phyloP scores from a whole-genome alignment of 1,140 invertebrate genomes.

The Scaptomyza montana region DNA sequence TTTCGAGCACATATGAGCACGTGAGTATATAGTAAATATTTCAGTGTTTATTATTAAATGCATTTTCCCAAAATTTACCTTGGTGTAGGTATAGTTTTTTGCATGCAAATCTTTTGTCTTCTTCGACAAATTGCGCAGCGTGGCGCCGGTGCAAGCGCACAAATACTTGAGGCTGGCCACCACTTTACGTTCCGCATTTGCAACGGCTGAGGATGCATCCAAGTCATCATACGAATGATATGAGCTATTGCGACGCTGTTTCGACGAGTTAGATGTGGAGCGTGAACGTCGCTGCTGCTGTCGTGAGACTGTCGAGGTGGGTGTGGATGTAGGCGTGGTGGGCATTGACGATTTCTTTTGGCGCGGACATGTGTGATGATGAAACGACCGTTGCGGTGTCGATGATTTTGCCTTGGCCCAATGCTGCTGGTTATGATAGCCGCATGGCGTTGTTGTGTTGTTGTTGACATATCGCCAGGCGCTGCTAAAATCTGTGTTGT shows the following conservation, averaged over 20 bases:
- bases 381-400: constrained; percentile 25
- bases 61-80: constrained; percentile 61
- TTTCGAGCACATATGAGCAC: not conserved
- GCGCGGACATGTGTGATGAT: constrained; percentile 68
- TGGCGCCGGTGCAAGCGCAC: constrained; percentile 78
- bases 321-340: constrained; percentile 21
- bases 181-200: constrained; percentile 73
- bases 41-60: constrained; percentile 6
- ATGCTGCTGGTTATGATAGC: constrained; percentile 50
- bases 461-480: constrained; percentile 70
- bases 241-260: constrained; percentile 67
- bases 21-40: not conserved
- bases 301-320: constrained; percentile 35
- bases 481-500: constrained; percentile 64
- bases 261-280: constrained; percentile 50
- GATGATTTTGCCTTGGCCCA: constrained; percentile 32
- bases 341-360: constrained; percentile 57
- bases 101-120: constrained; percentile 81
- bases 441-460: constrained; percentile 52
- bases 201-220: constrained; percentile 64
- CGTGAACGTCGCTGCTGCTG: constrained; percentile 47
- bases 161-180: constrained; percentile 78
- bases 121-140: constrained; percentile 76
- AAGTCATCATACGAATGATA: constrained; percentile 79
- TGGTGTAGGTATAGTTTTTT: constrained; percentile 79